These are phyloP conservation scores for Cynocephalus volans DNA, from an alignment of 2,113 vertebrate species.

Conservation along the genomic window DNA sequence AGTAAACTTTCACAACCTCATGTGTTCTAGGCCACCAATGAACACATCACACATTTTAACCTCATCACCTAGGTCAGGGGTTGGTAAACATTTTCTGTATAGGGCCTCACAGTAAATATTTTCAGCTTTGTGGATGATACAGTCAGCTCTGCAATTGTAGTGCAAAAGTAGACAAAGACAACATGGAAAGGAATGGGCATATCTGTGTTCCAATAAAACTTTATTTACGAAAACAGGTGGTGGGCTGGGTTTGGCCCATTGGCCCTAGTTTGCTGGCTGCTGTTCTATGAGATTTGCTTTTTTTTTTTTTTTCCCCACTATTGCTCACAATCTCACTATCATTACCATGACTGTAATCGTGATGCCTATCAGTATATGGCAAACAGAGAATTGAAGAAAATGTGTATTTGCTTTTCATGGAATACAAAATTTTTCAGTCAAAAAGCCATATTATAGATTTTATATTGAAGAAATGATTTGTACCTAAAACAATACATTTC, in stretches of 20 bases:
- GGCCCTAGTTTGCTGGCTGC: fast-evolving
- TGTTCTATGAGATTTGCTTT: not conserved
- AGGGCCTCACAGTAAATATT: too few relatives aligned
- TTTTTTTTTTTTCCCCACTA: not conserved
- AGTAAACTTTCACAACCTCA: not conserved
- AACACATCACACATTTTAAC: not conserved
- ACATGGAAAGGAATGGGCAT: fast-evolving
- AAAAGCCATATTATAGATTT: not conserved
- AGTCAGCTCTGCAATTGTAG: too few relatives aligned
- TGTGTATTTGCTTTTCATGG: not conserved
- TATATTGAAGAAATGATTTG: not conserved
- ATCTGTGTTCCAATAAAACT: not conserved
- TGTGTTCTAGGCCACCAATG: not conserved
- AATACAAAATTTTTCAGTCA: not conserved
- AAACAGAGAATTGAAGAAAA: not conserved
- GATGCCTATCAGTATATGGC: too few relatives aligned
- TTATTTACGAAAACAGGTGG: not conserved
- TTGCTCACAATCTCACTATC: not conserved
- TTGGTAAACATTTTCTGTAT: not conserved
- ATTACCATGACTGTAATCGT: not conserved
- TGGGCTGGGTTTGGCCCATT: too few relatives aligned
- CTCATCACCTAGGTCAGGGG: not conserved
- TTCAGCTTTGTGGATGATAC: fast-evolving
- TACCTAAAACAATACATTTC: not conserved
- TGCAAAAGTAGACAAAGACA: not conserved